phyloP scores from a whole-genome alignment of 2,888 invertebrate genomes.

The Phengaris arion region DNA sequence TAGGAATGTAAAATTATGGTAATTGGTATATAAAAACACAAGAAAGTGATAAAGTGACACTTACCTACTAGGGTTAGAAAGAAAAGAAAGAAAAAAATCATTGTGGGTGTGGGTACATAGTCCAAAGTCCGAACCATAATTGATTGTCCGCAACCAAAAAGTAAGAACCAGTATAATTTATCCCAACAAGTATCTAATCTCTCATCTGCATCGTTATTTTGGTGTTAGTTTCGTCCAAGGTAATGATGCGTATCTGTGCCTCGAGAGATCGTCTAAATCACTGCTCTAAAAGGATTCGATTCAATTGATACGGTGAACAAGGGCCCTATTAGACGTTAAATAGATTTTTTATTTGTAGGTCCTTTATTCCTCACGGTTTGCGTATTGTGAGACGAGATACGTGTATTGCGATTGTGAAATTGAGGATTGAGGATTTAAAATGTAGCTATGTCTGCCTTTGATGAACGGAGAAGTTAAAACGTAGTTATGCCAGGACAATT shows the following conservation, averaged over 20 bases:
- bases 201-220: constrained; percentile 10
- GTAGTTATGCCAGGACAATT: no score
- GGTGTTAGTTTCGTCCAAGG: constrained; percentile 20
- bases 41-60: no score
- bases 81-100: background rate
- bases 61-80: no score
- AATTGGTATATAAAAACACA: no score
- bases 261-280: constrained; percentile 6
- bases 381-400: background rate
- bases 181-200: constrained; percentile 26
- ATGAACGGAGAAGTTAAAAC: no score
- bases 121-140: background rate
- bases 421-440: no score
- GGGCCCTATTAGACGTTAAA: constrained; percentile 24
- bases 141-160: constrained; percentile 6
- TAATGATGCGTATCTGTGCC: background rate
- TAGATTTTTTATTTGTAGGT: constrained; percentile 15
- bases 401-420: background rate
- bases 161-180: constrained; percentile 19
- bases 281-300: constrained; percentile 23
- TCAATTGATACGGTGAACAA: constrained; percentile 20
- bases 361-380: constrained; percentile 5
- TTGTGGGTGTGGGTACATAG: background rate
- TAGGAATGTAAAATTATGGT: no score
- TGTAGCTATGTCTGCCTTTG: no score